Evolutionary conservation across 2,888 invertebrate species (phyloP).

Genomic region (Horisme vitalbata): DNA sequence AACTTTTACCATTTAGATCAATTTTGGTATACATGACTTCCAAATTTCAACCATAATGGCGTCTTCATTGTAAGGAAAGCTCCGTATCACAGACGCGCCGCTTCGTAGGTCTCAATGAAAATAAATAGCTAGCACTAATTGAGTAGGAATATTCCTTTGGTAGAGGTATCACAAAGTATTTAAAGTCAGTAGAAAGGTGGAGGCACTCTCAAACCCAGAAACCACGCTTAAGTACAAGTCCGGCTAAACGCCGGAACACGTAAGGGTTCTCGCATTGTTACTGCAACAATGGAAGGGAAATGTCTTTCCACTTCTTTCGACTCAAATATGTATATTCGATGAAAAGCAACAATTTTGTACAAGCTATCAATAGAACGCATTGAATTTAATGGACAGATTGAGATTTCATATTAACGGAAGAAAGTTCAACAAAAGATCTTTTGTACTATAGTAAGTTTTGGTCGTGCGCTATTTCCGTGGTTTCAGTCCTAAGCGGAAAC

Average conservation of each 20-base stretch:
- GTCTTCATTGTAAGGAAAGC: no score
- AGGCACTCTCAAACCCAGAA: conserved; percentile 42
- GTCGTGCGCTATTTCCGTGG: conserved; percentile 13
- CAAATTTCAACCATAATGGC: no score
- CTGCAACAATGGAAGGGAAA: conserved; percentile 62
- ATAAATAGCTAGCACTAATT: no score
- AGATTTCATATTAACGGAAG: conserved; percentile 16
- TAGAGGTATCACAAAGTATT: conserved; percentile 14
- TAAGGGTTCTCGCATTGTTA: conserved; percentile 62
- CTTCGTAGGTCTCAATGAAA: no score
- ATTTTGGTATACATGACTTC: no score
- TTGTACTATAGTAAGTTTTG: conserved; percentile 6
- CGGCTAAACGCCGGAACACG: conserved; percentile 65
- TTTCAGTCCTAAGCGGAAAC: conserved; percentile 4
- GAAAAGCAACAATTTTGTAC: conserved; percentile 37
- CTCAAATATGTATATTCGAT: conserved; percentile 43
- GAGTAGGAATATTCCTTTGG: not conserved
- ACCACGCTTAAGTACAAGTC: conserved; percentile 51
- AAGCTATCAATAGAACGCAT: conserved; percentile 29
- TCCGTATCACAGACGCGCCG: no score
- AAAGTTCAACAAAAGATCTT: conserved; percentile 16
- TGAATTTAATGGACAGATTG: conserved; percentile 19
- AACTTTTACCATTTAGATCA: no score
- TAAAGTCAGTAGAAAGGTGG: conserved; percentile 33
- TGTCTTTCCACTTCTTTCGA: conserved; percentile 59